A percentile compares a stretch with the other conserved stretches of the same genome.
Evolutionary conservation across 92 coral and sea anemone genomes (phyloP).

Genomic region (Zoanthus sociatus): DNA sequence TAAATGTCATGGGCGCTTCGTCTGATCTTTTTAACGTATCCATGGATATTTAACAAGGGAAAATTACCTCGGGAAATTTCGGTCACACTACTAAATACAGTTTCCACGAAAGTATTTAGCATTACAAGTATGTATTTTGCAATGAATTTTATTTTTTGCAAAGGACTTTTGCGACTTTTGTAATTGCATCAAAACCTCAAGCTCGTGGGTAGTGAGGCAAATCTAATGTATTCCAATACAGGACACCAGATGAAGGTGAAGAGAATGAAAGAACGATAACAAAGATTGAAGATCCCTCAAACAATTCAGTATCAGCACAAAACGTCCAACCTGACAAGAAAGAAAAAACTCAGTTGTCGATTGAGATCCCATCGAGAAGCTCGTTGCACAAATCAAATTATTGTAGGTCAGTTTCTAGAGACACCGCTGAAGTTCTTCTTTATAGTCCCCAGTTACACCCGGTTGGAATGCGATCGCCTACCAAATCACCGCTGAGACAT

Average conservation of each 20-base stretch:
- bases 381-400: background rate
- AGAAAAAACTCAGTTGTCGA: background rate
- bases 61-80: too few relatives aligned
- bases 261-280: background rate
- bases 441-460: conserved; percentile 20
- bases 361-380: conserved; percentile 22
- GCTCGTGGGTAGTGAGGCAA: too few relatives aligned
- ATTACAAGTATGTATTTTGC: too few relatives aligned
- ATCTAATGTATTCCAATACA: background rate
- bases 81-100: too few relatives aligned
- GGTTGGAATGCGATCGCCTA: background rate
- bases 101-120: too few relatives aligned
- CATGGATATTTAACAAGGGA: too few relatives aligned
- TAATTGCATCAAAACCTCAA: too few relatives aligned
- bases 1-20: too few relatives aligned
- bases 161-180: too few relatives aligned
- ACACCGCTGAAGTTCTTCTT: conserved; percentile 9
- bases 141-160: too few relatives aligned
- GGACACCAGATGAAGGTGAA: conserved; percentile 19
- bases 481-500: conserved; percentile 12
- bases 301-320: background rate
- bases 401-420: conserved; percentile 23
- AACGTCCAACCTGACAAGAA: conserved; percentile 18
- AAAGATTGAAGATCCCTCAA: background rate
- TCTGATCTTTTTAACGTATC: too few relatives aligned